A percentile compares a stretch with the other conserved stretches of the same genome.
phyloP scores from a whole-genome alignment of 2,113 vertebrate species.

The Pipra filicauda region DNA sequence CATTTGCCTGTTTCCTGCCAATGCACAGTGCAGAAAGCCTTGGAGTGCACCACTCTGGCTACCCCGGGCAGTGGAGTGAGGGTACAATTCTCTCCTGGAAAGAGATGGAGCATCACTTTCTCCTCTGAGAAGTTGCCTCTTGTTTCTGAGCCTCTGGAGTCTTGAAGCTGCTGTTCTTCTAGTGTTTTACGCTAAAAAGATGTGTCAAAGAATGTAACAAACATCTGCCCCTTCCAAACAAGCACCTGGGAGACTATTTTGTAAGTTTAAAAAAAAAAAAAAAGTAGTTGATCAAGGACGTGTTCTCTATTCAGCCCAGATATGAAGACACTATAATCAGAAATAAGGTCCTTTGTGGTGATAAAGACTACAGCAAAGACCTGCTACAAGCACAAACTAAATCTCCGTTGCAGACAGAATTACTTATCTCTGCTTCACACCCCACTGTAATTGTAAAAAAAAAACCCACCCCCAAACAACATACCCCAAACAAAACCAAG shows the following conservation, averaged over 20 bases:
- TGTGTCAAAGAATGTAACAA: slow-evolving; percentile 74
- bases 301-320: background rate
- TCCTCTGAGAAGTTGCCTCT: slow-evolving; percentile 63
- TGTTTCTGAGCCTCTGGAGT: slow-evolving; percentile 41
- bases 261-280: background rate
- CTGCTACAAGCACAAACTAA: background rate
- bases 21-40: slow-evolving; percentile 96
- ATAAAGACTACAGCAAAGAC: background rate
- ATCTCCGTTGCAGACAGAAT: background rate
- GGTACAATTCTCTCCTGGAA: slow-evolving; percentile 88
- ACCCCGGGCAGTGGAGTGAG: slow-evolving; percentile 89
- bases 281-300: background rate
- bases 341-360: background rate
- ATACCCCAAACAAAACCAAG: background rate
- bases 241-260: background rate
- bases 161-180: slow-evolving; percentile 77
- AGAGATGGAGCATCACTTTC: slow-evolving; percentile 87
- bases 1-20: slow-evolving; percentile 94
- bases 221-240: background rate
- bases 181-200: slow-evolving; percentile 86
- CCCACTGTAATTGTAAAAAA: background rate
- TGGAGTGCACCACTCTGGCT: slow-evolving; percentile 95
- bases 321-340: background rate
- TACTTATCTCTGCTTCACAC: background rate
- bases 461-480: background rate